Conservation (phyloP, 2,888 invertebrate genomes). For the Phaonia tiefii region DNA sequence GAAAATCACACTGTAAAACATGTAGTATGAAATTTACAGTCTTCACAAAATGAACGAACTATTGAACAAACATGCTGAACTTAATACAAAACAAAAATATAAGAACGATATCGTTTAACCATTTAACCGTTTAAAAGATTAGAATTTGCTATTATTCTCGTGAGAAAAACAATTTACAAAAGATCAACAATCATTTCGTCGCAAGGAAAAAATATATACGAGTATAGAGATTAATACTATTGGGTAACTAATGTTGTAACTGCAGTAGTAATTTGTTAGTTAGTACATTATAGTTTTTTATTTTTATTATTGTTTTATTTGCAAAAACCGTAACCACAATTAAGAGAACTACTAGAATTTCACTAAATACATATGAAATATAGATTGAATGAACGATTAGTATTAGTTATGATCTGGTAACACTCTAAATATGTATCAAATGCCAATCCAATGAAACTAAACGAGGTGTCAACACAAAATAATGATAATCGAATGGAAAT, state of each 20-base stretch:
- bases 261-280: no score
- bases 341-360: conserved; percentile 9
- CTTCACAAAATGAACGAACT: conserved; percentile 32
- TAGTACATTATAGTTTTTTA: background rate
- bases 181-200: conserved; percentile 19
- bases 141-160: background rate
- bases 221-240: background rate
- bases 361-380: conserved; percentile 12
- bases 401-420: background rate
- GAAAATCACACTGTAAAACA: no score
- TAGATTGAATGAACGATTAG: background rate
- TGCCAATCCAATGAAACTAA: conserved; percentile 29
- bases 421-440: no score
- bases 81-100: background rate
- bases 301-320: conserved; percentile 17
- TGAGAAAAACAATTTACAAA: conserved; percentile 61
- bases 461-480: background rate
- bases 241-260: background rate
- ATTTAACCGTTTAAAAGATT: background rate
- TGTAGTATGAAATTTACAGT: conserved; percentile 44
- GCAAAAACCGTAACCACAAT: conserved; percentile 15
- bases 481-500: background rate
- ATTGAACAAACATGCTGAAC: conserved; percentile 63
- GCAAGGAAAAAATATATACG: background rate
- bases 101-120: background rate